Conservation (phyloP, 2,888 invertebrate genomes). For the Cremastinae sp. region DNA sequence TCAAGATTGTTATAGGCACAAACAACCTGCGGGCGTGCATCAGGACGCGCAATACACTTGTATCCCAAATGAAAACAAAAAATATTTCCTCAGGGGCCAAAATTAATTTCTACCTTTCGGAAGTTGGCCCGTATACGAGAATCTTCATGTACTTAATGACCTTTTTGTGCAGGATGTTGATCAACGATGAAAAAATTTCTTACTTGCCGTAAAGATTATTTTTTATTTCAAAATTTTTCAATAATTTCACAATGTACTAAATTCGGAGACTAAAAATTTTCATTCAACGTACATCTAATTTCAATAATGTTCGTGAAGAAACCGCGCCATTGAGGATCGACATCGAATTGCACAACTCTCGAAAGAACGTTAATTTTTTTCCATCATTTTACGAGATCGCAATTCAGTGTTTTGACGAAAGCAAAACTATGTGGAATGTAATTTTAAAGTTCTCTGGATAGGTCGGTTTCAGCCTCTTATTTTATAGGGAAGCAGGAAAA, state of each 20-base stretch:
- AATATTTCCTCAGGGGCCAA: slow-evolving; percentile 21
- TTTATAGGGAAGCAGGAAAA: slow-evolving; percentile 19
- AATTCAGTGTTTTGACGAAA: slow-evolving; percentile 65
- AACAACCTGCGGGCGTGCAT: slow-evolving; percentile 36
- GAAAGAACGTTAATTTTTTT: slow-evolving; percentile 76
- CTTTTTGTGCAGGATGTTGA: neutral
- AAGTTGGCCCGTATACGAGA: neutral
- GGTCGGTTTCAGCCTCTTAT: slow-evolving; percentile 37
- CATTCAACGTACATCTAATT: neutral
- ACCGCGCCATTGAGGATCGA: slow-evolving; percentile 60
- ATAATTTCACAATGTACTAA: too few species aligned
- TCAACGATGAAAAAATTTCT: neutral
- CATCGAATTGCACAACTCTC: slow-evolving; percentile 72
- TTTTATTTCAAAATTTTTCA: too few species aligned
- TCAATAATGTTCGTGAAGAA: slow-evolving; percentile 17
- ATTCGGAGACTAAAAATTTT: neutral
- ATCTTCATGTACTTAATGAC: neutral
- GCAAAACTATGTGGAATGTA: slow-evolving; percentile 41
- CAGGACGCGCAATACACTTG: slow-evolving; percentile 21
- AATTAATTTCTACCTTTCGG: slow-evolving; percentile 38
- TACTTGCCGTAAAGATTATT: too few species aligned
- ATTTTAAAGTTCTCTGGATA: slow-evolving; percentile 54
- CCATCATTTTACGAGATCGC: slow-evolving; percentile 76
- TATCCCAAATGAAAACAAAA: slow-evolving; percentile 1
- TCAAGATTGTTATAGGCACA: slow-evolving; percentile 14